Evolutionary conservation across 2,797 vertebrate species (phyloP).

Genomic region (Syndactyla subalaris): DNA sequence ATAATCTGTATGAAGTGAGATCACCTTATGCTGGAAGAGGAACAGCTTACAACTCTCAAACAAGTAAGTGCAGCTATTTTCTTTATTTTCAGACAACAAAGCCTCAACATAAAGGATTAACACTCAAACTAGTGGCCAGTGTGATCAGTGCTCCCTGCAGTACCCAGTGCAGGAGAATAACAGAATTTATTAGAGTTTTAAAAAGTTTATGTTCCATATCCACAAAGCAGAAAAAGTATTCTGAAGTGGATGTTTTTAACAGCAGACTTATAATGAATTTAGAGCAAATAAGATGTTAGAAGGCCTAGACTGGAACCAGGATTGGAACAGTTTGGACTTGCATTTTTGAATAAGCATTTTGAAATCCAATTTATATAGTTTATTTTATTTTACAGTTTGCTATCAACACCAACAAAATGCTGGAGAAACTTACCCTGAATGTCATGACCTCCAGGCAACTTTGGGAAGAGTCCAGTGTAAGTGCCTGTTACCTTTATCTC

Average conservation of each 20-base stretch:
- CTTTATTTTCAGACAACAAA: not conserved
- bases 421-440: conserved; percentile 75
- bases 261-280: not conserved
- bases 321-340: not conserved
- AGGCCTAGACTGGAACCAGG: not conserved
- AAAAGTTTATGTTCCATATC: not conserved
- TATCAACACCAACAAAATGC: not conserved
- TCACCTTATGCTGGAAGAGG: not conserved
- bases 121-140: not conserved
- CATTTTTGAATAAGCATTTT: not conserved
- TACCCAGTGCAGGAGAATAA: not conserved
- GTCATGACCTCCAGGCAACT: conserved; percentile 68
- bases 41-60: not conserved
- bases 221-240: not conserved
- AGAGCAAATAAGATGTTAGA: not conserved
- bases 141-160: not conserved
- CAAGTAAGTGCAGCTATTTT: not conserved
- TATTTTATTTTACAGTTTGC: not conserved
- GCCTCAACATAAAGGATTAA: not conserved
- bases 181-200: not conserved
- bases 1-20: not conserved
- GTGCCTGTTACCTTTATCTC: conserved; percentile 72
- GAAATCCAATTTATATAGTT: not conserved
- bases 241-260: not conserved
- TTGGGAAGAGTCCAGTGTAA: conserved; percentile 72